Evolutionary conservation across 2,113 vertebrate species (phyloP).

Genomic region (Ochotona princeps): DNA sequence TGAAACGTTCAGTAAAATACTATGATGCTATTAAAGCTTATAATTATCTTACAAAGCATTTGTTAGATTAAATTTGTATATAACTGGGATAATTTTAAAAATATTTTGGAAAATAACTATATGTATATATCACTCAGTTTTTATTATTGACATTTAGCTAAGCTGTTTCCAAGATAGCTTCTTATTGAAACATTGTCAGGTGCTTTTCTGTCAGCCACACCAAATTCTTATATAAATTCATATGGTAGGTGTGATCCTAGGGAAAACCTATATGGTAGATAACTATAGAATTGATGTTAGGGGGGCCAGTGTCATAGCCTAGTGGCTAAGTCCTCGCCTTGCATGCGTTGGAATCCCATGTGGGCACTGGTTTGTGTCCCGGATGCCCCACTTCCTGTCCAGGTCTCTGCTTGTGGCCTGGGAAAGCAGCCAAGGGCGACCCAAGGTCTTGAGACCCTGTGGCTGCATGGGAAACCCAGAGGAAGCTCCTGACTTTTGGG

Average conservation of each 20-base stretch:
- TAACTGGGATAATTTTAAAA: not conserved
- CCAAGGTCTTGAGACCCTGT: too few species aligned
- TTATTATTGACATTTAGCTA: not conserved
- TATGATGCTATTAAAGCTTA: not conserved
- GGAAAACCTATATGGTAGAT: not conserved
- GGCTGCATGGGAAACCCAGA: too few species aligned
- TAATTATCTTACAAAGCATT: not conserved
- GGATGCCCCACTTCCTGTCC: too few species aligned
- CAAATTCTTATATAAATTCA: slow-evolving; percentile 47
- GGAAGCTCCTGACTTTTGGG: too few species aligned
- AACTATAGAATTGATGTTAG: slow-evolving; percentile 40
- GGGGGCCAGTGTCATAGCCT: too few species aligned
- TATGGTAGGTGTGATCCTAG: not conserved
- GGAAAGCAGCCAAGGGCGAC: too few species aligned
- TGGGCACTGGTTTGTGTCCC: too few species aligned
- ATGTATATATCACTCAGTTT: not conserved
- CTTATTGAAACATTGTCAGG: slow-evolving; percentile 17
- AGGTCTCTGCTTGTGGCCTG: too few species aligned
- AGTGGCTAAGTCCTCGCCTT: too few species aligned
- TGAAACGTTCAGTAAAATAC: slow-evolving; percentile 11
- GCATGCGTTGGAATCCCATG: too few species aligned
- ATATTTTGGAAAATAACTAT: not conserved
- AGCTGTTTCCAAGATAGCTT: slow-evolving; percentile 10
- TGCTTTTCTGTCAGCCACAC: slow-evolving; percentile 16
- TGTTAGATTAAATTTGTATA: slow-evolving; percentile 13